Conservation (phyloP, 2,113 vertebrate genomes). For the Australoheros scitulus region DNA sequence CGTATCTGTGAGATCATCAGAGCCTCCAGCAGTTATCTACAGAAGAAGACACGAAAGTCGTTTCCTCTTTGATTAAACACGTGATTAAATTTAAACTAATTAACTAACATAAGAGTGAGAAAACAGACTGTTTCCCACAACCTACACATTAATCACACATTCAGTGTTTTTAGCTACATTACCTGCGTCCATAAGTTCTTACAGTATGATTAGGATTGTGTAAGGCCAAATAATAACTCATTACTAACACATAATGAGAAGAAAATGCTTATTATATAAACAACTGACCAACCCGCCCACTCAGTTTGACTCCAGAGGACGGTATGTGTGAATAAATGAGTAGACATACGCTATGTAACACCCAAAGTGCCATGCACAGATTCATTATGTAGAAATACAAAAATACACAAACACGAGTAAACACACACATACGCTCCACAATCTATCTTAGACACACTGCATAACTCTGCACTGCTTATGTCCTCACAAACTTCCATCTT, state of each 20-base stretch:
- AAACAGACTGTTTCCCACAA: neutral
- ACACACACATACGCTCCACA: neutral
- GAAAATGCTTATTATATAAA: neutral
- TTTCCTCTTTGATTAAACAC: neutral
- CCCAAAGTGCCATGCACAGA: neutral
- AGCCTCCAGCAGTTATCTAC: neutral
- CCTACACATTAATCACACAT: neutral
- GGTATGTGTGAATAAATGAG: neutral
- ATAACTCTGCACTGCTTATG: slow-evolving; percentile 1
- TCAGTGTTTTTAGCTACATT: neutral
- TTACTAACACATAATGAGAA: neutral
- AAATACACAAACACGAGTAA: neutral
- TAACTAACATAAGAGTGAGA: neutral
- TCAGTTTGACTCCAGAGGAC: neutral
- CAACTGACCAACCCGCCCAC: neutral
- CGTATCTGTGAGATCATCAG: neutral
- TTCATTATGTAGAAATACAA: neutral
- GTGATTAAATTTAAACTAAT: neutral
- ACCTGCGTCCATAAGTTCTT: neutral
- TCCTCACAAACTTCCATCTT: slow-evolving; percentile 13
- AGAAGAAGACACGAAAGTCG: neutral
- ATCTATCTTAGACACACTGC: slow-evolving; percentile 3
- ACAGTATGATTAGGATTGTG: neutral
- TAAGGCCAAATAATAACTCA: neutral
- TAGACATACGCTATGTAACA: neutral